phyloP scores from a whole-genome alignment of 1,140 invertebrate species.

The Zaprionus kolodkinae region DNA sequence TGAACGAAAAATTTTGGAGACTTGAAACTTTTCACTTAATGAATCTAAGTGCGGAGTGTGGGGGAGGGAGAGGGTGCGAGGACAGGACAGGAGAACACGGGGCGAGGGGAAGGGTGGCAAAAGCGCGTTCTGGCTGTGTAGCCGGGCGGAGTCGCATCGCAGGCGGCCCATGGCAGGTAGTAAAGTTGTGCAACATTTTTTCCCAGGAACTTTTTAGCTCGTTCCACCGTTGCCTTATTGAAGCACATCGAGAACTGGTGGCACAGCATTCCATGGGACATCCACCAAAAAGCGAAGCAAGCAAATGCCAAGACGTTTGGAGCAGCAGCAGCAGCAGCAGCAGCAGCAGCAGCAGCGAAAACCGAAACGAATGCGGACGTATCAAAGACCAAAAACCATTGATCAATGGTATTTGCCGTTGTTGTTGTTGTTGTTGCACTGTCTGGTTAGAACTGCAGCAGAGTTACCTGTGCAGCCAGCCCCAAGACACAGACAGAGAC shows the following conservation, averaged over 20 bases:
- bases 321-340: conserved; percentile 22
- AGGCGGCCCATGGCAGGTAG: conserved; percentile 62
- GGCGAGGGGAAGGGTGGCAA: too few species aligned
- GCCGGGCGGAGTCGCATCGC: too few species aligned
- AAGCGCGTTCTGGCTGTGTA: too few species aligned
- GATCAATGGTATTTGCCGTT: conserved; percentile 70
- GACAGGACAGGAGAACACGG: too few species aligned
- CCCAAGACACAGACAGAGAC: conserved; percentile 19
- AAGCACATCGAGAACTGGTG: conserved; percentile 76
- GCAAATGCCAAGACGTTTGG: conserved; percentile 31
- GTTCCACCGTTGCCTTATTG: conserved; percentile 60
- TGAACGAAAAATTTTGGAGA: conserved; percentile 77
- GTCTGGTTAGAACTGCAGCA: conserved; percentile 81
- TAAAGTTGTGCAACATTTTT: conserved; percentile 81
- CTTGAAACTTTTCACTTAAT: conserved; percentile 82
- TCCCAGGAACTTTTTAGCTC: conserved; percentile 73
- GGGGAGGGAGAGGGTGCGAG: background rate
- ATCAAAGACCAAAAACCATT: conserved; percentile 80
- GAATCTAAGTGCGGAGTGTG: conserved; percentile 64
- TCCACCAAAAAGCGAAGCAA: conserved; percentile 56
- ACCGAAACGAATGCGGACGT: conserved; percentile 59
- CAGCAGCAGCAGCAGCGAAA: conserved; percentile 14
- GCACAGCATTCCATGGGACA: conserved; percentile 80
- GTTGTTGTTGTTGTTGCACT: conserved; percentile 56
- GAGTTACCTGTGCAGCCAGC: conserved; percentile 56